Evolutionary conservation across 2,888 invertebrate genomes (phyloP).

Genomic region (Mallateleia sp.): DNA sequence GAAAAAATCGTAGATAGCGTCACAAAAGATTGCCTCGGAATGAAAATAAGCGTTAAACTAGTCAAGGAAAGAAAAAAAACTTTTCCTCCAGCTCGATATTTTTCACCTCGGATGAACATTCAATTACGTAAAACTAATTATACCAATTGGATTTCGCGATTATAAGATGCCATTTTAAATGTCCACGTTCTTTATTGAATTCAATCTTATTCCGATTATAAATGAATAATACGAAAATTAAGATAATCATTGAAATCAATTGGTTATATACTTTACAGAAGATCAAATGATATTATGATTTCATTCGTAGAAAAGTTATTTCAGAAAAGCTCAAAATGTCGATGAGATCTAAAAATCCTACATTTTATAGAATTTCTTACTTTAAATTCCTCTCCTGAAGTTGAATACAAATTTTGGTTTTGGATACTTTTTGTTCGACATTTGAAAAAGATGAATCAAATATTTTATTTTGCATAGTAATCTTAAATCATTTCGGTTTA

Average conservation of each 20-base stretch:
- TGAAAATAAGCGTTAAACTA: background rate
- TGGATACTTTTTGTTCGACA: too few species aligned
- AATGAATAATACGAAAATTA: conserved; percentile 1
- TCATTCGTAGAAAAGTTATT: too few species aligned
- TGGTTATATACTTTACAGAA: background rate
- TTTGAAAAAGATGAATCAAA: too few species aligned
- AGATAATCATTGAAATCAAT: conserved; percentile 18
- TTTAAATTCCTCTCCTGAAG: too few species aligned
- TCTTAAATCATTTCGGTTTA: too few species aligned
- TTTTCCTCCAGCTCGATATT: conserved; percentile 8
- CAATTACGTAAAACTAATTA: conserved; percentile 36
- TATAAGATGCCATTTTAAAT: conserved; percentile 15
- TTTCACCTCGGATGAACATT: conserved; percentile 17
- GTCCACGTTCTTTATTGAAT: background rate
- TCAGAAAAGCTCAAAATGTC: too few species aligned
- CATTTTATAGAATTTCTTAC: too few species aligned
- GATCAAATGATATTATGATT: too few species aligned
- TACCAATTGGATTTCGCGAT: conserved; percentile 4
- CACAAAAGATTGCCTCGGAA: background rate
- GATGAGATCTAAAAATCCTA: too few species aligned
- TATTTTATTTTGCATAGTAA: too few species aligned
- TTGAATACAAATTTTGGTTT: too few species aligned
- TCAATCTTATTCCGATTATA: conserved; percentile 3
- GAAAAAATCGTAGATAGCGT: background rate
- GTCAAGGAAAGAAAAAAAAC: background rate